These are phyloP conservation scores for Apogon talboti DNA, from an alignment of 2,797 vertebrate species.

Conservation along the genomic window DNA sequence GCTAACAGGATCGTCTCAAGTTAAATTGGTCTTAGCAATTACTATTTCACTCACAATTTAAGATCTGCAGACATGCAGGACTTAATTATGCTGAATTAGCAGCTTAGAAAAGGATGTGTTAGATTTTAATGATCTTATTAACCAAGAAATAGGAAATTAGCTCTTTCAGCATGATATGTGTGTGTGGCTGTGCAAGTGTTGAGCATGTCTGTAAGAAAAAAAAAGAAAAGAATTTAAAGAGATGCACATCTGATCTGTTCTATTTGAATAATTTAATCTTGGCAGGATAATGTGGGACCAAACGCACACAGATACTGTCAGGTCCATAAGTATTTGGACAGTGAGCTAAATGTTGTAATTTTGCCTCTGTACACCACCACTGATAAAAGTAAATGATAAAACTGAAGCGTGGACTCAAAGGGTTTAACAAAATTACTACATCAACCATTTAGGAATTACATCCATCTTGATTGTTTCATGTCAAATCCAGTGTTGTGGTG, in stretches of 20 bases:
- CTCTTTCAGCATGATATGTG: conserved; percentile 21
- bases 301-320: too few species aligned
- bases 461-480: too few species aligned
- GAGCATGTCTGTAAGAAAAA: background rate
- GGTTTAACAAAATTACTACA: too few species aligned
- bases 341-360: too few species aligned
- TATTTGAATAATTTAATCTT: conserved; percentile 39
- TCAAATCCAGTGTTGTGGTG: too few species aligned
- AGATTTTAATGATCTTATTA: conserved; percentile 51
- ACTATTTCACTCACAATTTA: conserved; percentile 11
- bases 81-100: conserved; percentile 61
- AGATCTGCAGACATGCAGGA: conserved; percentile 46
- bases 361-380: too few species aligned
- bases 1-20: conserved; percentile 25
- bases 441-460: too few species aligned
- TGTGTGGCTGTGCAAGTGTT: too few species aligned
- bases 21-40: conserved; percentile 32
- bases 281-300: conserved; percentile 14
- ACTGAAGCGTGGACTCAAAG: too few species aligned
- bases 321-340: too few species aligned
- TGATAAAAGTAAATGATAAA: too few species aligned
- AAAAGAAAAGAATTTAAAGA: background rate
- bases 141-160: conserved; percentile 42
- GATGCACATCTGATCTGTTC: conserved; percentile 28
- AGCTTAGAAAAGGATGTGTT: conserved; percentile 37